Evolutionary conservation across 2,888 invertebrate genomes (phyloP), one percentile per base, ranked within the genome.

Genomic region (Acleris sparsana): DNA sequence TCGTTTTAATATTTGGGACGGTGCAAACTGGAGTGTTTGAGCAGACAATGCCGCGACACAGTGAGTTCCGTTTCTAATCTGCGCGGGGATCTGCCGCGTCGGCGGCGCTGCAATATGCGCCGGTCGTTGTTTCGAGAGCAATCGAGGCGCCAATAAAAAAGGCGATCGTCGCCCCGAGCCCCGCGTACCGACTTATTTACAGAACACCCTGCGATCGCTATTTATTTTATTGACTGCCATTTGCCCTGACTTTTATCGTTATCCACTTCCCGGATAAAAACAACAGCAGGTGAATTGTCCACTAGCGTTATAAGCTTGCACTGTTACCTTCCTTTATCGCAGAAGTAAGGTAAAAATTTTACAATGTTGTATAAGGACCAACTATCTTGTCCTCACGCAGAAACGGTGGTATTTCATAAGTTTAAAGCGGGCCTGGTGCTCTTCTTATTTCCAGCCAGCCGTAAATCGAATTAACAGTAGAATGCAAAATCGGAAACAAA

Each of bases 91-190:
- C 92, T 89, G 89, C 83, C 70, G 79, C 77, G 85, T 89, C 89
- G 85, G 90, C 89, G 74, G 70, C 79, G 76, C 81, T 80, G 82
- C 80, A 87, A 86, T 86, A 87, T 87, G 86, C 87, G 84, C 77
- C 77, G 75, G 77, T 79, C 90, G 82, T 86, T 88, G 90, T 91
- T 89, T 91, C 88, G 89, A 92, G 93, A 90, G 92, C 92, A 88
- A 93, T 93, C 88, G 89, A 89, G 90, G 90, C 91, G 89, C 87
- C 93, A 92, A 93, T 93, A 93, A 93, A 93, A 93, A 92, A 93
- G 89, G 80, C 92, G 91, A 92, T 90, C 90, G 90, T 86, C 89
- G 87, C 91, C 90, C 88, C 84, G 88, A 86, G 83, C 85, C 80
- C 80, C 59, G 59, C 63, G 80, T 82, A 83, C 83, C 87, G 84